Evolutionary conservation across 30 jellyfish, hydroid and myxozoan genomes (phyloP), one percentile per base, ranked within the genome.

Genomic region (Turritopsis dohrnii): DNA sequence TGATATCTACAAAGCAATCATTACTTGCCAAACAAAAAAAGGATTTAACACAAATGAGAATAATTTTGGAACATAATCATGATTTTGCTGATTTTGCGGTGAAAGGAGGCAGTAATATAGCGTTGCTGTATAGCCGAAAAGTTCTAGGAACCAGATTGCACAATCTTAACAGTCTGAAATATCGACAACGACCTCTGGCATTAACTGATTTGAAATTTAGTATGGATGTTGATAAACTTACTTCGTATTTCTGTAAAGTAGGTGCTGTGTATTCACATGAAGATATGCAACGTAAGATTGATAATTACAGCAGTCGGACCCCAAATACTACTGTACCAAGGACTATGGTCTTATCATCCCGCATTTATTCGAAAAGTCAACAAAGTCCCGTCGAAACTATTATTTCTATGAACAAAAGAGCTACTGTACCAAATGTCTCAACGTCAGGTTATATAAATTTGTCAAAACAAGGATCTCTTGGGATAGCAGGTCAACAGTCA

Each of bases 51-150:
- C 99, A 94, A 81, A 94, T 94, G 99, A 89, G 93, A 60, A 89
- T 86, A n/a, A 94, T 94, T 23, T 30, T 94, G 52, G 96, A 85
- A 74, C 99, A 94, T 72, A 94, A 94, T 81, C 95, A 89, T 83
- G 96, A 94, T 75, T 94, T 94, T 83, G 99, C 99, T n/a, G 90
- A 83, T 52, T 89, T 88, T 88, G 99, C 99, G 16, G 96, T 94
- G 65, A 90, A 86, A 69, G 90, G 90, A 30, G 99, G 99, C 30
- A 94, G 99, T 28, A 94, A 94, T 77, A 95, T 88, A 79, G 97
- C 99, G 16, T 85, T 94, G 86, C 89, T 94, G 1, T 89, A 89
- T 75, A 84, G 96, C 82, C 90, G 99, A 28, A 94, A 94, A 54
- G 95, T 94, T 18, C 87, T 94, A 9, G 96, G 96, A 26, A 94